Conservation (phyloP, 2,113 vertebrate genomes). For the Callaeas wilsoni region DNA sequence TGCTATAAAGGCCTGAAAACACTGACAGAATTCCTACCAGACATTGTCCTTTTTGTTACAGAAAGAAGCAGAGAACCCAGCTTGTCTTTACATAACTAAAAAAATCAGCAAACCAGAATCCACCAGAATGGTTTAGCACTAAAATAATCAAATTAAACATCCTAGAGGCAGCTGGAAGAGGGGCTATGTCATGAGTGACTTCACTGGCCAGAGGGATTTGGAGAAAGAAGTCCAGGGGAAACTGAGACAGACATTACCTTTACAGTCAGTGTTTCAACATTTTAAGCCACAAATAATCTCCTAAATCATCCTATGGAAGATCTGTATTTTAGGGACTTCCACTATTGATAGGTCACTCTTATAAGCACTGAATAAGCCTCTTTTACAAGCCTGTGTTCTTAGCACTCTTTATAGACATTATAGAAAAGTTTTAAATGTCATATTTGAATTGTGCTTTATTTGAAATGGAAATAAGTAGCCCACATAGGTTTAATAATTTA, state of each 20-base stretch:
- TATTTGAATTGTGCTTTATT: constrained; percentile 16
- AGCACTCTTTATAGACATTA: background rate
- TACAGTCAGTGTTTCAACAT: background rate
- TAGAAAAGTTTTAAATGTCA: constrained; percentile 11
- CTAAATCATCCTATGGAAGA: background rate
- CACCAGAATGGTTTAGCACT: background rate
- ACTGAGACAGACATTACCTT: background rate
- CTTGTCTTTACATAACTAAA: background rate
- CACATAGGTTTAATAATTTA: constrained; percentile 33
- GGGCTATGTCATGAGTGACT: background rate
- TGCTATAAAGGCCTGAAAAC: background rate
- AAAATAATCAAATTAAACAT: background rate
- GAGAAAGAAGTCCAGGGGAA: background rate
- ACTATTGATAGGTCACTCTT: background rate
- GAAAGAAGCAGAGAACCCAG: background rate
- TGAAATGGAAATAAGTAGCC: constrained; percentile 24
- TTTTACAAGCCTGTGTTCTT: background rate
- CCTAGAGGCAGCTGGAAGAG: background rate
- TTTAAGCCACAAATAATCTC: background rate
- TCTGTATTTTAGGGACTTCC: background rate
- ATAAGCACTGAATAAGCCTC: background rate
- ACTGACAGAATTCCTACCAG: background rate
- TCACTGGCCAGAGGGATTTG: background rate
- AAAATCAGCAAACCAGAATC: background rate
- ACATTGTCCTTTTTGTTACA: background rate